Percentiles rank a stretch among this genome's conserved stretches.
Evolutionary conservation across 2,797 vertebrate species (phyloP).

Genomic region (Podarcis siculus): DNA sequence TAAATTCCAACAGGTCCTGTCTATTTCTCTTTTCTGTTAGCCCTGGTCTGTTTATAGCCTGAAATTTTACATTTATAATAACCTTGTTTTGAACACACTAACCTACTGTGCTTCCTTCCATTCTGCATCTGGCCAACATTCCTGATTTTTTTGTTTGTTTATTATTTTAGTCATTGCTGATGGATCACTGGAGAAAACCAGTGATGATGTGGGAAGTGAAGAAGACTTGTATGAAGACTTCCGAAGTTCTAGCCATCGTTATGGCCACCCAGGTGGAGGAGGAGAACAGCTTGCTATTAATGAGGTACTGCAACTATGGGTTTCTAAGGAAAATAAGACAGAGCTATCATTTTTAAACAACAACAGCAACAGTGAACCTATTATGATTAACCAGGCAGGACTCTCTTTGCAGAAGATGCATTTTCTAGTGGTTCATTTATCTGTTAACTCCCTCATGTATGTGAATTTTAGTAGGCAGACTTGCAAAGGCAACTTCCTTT

Average conservation of each 20-base stretch:
- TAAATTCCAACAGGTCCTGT: background rate
- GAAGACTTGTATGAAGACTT: conserved; percentile 91
- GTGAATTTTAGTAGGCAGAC: background rate
- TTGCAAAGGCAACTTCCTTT: background rate
- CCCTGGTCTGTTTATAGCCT: background rate
- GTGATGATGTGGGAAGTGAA: conserved; percentile 85
- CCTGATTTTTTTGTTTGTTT: conserved; percentile 20
- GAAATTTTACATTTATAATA: background rate
- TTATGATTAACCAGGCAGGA: background rate
- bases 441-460: background rate
- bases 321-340: background rate
- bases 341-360: background rate
- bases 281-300: conserved; percentile 84
- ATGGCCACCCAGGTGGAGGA: conserved; percentile 84
- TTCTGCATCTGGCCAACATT: background rate
- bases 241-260: conserved; percentile 84
- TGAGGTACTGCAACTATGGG: conserved; percentile 69
- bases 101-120: background rate
- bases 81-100: background rate
- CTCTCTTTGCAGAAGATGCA: background rate
- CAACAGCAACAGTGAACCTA: background rate
- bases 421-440: conserved; percentile 1
- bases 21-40: background rate
- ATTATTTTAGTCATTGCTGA: conserved; percentile 81
- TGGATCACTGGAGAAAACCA: conserved; percentile 78